These are phyloP conservation scores for Cistogaster globosa DNA, from an alignment of 2,888 invertebrate species.

Conservation along the genomic window DNA sequence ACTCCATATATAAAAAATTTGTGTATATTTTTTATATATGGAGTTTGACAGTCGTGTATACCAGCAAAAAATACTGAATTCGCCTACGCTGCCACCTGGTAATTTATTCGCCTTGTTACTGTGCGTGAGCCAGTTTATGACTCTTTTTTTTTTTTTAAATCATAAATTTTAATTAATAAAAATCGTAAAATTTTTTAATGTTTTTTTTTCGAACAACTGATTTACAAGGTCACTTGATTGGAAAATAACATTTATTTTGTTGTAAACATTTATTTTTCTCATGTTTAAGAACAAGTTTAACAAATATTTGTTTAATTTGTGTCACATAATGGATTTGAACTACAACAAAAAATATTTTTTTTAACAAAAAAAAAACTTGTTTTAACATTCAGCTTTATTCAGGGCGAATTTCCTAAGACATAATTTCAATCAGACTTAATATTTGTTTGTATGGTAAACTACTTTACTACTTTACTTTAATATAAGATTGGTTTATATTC, in stretches of 20 bases:
- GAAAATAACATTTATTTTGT: conserved; percentile 42
- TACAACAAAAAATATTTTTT: neutral
- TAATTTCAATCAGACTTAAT: too few relatives aligned
- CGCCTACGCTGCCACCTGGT: too few relatives aligned
- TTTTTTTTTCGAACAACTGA: conserved; percentile 25
- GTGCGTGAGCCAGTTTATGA: conserved; percentile 42
- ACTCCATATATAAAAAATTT: too few relatives aligned
- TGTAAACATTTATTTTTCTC: conserved; percentile 12
- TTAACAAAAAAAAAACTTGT: neutral
- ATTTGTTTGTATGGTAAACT: too few relatives aligned
- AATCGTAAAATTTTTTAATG: conserved; percentile 46
- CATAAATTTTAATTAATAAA: conserved; percentile 69
- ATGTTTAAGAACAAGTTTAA: conserved; percentile 40
- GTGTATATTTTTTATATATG: too few relatives aligned
- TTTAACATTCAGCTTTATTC: neutral
- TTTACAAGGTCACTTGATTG: conserved; percentile 57
- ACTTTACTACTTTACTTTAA: too few relatives aligned
- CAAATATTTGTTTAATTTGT: conserved; percentile 1
- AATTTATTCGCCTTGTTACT: too few relatives aligned
- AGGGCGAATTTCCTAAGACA: too few relatives aligned
- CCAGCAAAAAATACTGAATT: too few relatives aligned
- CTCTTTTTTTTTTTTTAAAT: conserved; percentile 38
- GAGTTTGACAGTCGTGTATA: too few relatives aligned
- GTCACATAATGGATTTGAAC: neutral
- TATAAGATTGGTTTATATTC: too few relatives aligned